phyloP scores from a whole-genome alignment of 2,888 invertebrate species.

The Heliconius hortense region DNA sequence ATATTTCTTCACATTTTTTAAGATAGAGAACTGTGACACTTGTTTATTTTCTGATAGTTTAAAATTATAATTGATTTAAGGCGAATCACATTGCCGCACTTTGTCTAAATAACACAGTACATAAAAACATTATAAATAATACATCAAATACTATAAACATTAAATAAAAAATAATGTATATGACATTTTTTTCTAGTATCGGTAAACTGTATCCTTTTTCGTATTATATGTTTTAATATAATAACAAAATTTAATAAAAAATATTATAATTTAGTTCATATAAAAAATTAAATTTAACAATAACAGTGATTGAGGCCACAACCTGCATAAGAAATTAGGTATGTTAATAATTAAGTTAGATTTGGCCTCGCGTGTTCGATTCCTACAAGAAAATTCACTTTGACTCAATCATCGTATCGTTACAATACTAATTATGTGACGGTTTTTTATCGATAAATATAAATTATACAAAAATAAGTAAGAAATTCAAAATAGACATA shows the following conservation, averaged over 20 bases:
- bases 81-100: too few relatives aligned
- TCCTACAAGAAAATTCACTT: conserved; percentile 62
- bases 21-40: too few relatives aligned
- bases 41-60: too few relatives aligned
- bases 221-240: too few relatives aligned
- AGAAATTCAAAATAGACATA: conserved; percentile 36
- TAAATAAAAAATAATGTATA: too few relatives aligned
- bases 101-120: too few relatives aligned
- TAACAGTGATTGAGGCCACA: conserved; percentile 40
- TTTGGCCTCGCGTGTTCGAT: conserved; percentile 66
- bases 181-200: too few relatives aligned
- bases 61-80: too few relatives aligned
- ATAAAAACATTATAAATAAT: too few relatives aligned
- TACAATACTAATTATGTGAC: conserved; percentile 37
- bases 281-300: neutral
- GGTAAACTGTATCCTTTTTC: too few relatives aligned
- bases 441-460: conserved; percentile 19
- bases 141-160: too few relatives aligned
- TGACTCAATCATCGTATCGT: conserved; percentile 51
- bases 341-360: conserved; percentile 60
- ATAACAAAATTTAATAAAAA: neutral
- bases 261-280: neutral
- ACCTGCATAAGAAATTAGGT: conserved; percentile 60
- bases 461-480: conserved; percentile 54
- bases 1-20: too few relatives aligned